Evolutionary conservation across 2,113 vertebrate genomes (phyloP).

Genomic region (Phrynosoma platyrhinos): DNA sequence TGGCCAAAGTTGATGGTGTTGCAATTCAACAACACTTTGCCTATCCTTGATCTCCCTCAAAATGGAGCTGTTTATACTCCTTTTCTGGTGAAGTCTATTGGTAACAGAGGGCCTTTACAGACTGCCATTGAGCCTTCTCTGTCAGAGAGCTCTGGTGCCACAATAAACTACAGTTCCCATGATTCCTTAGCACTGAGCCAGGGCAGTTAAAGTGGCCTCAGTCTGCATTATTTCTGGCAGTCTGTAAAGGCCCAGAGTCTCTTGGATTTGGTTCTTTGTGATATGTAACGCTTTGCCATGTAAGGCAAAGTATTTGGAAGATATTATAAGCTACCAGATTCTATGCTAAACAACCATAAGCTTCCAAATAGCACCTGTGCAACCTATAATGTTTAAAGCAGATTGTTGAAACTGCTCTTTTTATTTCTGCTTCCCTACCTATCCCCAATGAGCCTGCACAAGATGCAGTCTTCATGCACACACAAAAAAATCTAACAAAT

Average conservation of each 20-base stretch:
- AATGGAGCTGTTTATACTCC: too few relatives aligned
- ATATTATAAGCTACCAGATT: background rate
- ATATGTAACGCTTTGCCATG: background rate
- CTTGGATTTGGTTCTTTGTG: background rate
- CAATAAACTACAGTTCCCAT: too few relatives aligned
- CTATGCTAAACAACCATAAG: slow-evolving; percentile 84
- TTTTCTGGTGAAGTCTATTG: background rate
- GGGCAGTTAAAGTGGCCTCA: too few relatives aligned
- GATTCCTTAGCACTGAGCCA: too few relatives aligned
- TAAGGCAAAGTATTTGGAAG: background rate
- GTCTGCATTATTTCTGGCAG: too few relatives aligned
- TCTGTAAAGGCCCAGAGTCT: background rate
- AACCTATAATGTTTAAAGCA: slow-evolving; percentile 39
- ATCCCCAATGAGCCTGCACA: background rate
- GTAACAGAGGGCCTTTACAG: background rate
- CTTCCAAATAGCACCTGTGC: slow-evolving; percentile 33
- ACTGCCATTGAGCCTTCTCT: too few relatives aligned
- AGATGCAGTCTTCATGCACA: too few relatives aligned
- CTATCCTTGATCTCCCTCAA: too few relatives aligned
- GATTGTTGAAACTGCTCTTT: background rate
- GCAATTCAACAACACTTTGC: too few relatives aligned
- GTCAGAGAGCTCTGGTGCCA: too few relatives aligned
- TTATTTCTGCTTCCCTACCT: slow-evolving; percentile 22
- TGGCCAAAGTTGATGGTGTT: too few relatives aligned
- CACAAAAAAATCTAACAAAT: too few relatives aligned